Percentiles rank a stretch among this genome's conserved stretches.
Evolutionary conservation across 2,888 invertebrate genomes (phyloP).

Genomic region (Papilio gigon): DNA sequence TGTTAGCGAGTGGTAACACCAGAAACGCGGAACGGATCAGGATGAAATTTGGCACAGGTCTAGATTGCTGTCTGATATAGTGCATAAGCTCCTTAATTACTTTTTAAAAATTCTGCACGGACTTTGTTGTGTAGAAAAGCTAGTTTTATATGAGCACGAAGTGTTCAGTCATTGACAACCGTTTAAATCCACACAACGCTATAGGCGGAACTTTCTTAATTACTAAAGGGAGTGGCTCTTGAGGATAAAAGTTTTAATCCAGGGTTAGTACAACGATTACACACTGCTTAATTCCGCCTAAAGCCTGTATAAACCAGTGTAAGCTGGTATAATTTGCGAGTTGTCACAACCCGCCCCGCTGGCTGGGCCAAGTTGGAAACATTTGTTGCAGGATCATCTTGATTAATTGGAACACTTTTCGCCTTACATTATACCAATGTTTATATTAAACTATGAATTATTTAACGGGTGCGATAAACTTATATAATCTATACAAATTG

Average conservation of each 20-base stretch:
- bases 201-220: constrained; percentile 47
- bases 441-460: constrained; percentile 35
- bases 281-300: constrained; percentile 46
- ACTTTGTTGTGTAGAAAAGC: too few species aligned
- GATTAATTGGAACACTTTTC: constrained; percentile 42
- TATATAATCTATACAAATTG: neutral
- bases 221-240: constrained; percentile 44
- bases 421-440: constrained; percentile 31
- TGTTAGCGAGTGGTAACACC: too few species aligned
- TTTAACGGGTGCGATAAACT: constrained; percentile 8
- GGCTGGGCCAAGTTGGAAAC: constrained; percentile 39
- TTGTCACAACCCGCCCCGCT: constrained; percentile 41
- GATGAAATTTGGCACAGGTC: too few species aligned
- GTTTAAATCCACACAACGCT: constrained; percentile 16
- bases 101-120: too few species aligned
- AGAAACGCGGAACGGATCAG: too few species aligned
- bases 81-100: too few species aligned
- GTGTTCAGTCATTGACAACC: constrained; percentile 10
- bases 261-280: constrained; percentile 48
- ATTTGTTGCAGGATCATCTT: constrained; percentile 42
- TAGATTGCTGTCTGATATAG: too few species aligned
- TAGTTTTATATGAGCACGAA: neutral
- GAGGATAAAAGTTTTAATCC: constrained; percentile 48
- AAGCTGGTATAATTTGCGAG: constrained; percentile 44
- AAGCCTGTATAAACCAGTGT: constrained; percentile 40